Evolutionary conservation across 2,888 invertebrate species (phyloP).

Genomic region (Stomorhina lunata): DNA sequence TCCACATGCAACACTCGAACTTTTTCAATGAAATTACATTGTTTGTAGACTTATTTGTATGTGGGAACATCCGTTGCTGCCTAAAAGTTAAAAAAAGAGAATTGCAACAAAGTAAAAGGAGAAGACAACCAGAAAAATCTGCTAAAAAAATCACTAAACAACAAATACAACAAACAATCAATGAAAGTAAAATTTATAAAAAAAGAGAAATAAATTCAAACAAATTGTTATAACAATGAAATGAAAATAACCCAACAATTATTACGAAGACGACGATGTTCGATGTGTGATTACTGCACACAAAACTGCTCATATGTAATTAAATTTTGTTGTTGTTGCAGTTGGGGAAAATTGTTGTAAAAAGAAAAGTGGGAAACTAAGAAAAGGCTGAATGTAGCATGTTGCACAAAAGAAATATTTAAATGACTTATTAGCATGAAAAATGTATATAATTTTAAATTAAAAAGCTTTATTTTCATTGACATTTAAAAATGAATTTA

Average conservation of each 20-base stretch:
- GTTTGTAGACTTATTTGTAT: slow-evolving; percentile 34
- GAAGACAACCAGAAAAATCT: slow-evolving; percentile 11
- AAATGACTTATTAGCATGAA: slow-evolving; percentile 25
- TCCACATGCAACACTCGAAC: neutral
- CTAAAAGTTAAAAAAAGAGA: slow-evolving; percentile 42
- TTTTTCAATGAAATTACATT: slow-evolving; percentile 31
- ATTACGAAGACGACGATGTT: slow-evolving; percentile 46
- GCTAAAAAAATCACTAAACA: slow-evolving; percentile 18
- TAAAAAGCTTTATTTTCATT: neutral
- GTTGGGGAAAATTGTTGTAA: slow-evolving; percentile 14
- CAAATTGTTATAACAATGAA: slow-evolving; percentile 54
- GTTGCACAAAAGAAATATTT: neutral
- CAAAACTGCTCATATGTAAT: slow-evolving; percentile 32
- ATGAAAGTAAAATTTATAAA: slow-evolving; percentile 56
- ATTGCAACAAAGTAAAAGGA: slow-evolving; percentile 11
- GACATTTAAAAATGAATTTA: neutral
- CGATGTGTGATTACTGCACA: slow-evolving; percentile 49
- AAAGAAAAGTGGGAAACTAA: slow-evolving; percentile 9
- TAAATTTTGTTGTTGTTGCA: slow-evolving; percentile 8
- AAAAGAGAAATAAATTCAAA: slow-evolving; percentile 32
- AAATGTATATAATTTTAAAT: neutral
- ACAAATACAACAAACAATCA: slow-evolving; percentile 32
- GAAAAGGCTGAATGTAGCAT: neutral
- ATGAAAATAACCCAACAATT: slow-evolving; percentile 38
- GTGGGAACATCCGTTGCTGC: slow-evolving; percentile 61